Evolutionary conservation across 1,140 invertebrate genomes (phyloP).

Genomic region (Drosophila sp.): DNA sequence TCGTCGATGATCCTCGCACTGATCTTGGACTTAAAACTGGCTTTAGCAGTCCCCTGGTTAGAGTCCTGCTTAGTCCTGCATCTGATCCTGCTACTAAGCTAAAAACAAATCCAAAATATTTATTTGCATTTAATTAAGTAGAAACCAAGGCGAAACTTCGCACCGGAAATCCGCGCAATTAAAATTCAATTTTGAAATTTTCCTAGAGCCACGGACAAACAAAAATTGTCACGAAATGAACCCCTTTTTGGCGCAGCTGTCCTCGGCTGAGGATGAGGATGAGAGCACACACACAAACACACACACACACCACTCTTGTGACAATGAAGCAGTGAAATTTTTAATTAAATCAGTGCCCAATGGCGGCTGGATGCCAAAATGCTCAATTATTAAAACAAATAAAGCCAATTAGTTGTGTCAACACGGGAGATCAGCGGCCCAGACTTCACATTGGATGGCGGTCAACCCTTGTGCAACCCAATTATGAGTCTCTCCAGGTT

Average conservation of each 20-base stretch:
- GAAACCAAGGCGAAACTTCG: conserved; percentile 33
- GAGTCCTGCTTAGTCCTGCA: neutral
- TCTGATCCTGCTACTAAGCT: conserved; percentile 50
- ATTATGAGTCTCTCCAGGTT: conserved; percentile 46
- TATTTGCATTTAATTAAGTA: conserved; percentile 74
- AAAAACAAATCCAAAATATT: conserved; percentile 75
- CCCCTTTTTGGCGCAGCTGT: conserved; percentile 54
- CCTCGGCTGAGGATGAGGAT: neutral
- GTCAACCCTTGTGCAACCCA: conserved; percentile 48
- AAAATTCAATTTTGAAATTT: conserved; percentile 68
- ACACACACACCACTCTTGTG: neutral
- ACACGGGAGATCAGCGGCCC: conserved; percentile 44
- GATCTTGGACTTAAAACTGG: conserved; percentile 64
- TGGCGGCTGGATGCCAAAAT: conserved; percentile 55
- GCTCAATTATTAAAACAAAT: conserved; percentile 83
- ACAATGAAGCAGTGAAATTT: conserved; percentile 44
- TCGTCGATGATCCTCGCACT: conserved; percentile 48
- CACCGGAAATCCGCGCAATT: conserved; percentile 59
- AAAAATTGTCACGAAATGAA: conserved; percentile 39
- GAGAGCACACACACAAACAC: neutral
- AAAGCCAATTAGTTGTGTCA: conserved; percentile 83
- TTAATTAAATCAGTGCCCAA: conserved; percentile 79
- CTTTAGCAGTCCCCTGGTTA: conserved; percentile 47
- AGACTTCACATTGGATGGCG: conserved; percentile 9
- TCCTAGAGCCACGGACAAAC: conserved; percentile 41